Evolutionary conservation across 2,797 vertebrate genomes (phyloP), one percentile per base, ranked within the genome.

Genomic region (Scolopax bukidnonensis): DNA sequence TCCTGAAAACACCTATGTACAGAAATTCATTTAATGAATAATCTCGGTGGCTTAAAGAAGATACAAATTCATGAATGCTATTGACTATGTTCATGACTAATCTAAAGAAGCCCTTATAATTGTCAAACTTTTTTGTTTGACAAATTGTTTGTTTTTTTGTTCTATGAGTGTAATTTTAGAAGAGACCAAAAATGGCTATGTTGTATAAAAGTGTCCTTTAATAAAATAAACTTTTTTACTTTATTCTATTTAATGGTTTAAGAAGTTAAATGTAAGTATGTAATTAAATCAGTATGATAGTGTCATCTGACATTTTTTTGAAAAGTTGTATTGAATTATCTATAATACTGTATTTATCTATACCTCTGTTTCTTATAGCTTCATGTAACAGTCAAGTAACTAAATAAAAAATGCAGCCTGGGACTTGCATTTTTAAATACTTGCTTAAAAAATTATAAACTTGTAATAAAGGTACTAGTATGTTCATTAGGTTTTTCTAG

Each of bases 1-100:
- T 92, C 30, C 61, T 86, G 91, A 87, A 87, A 96, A 91, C n/a
- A 89, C 43, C 82, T 78, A 68, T 63, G 43, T 59, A 84, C 61
- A 88, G 94, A 95, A 86, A 89, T 79, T 86, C 25, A 50, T 47
- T 91, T 69, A 32, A 38, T 60, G 48, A 81, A 84, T 94, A 87
- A 74, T 38, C 57, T 85, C 20, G 36, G 6, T 70, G 30, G 6
- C 28, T 87, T 88, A 79, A 93, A 79, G 43, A 54, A 80, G 18
- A 68, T 41, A 73, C 11, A 75, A 65, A 12, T 71, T 90, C 23
- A 70, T 36, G 17, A 1, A 0, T 60, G 15, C 7, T 61, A 24
- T 76, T 56, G 28, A 69, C 24, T 87, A 5, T 80, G 59, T 82
- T 54, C 28, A 33, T 38, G 15, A 33, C n/a, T 77, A 47, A 6